Percentiles rank a stretch among this genome's conserved stretches.
These are phyloP conservation scores for Patagioenas fasciata DNA, from an alignment of 2,113 vertebrate species.

Conservation along the genomic window DNA sequence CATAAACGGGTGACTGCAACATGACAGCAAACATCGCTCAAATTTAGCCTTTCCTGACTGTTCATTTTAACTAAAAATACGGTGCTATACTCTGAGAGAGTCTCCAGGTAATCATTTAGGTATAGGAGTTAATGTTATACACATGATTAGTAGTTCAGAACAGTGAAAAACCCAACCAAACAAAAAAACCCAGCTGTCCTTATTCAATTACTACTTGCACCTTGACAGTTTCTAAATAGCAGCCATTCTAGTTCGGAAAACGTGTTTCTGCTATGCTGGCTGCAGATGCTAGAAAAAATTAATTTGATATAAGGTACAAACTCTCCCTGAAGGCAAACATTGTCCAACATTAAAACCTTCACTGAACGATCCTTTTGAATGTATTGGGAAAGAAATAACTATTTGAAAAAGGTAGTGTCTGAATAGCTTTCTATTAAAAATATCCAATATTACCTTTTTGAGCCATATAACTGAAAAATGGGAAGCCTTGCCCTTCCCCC, in stretches of 20 bases:
- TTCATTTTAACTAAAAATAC: neutral
- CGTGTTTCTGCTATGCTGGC: neutral
- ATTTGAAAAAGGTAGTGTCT: conserved; percentile 32
- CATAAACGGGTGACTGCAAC: neutral
- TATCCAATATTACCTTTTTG: conserved; percentile 14
- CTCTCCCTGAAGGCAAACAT: conserved; percentile 39
- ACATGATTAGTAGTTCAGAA: conserved; percentile 1
- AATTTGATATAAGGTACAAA: conserved; percentile 41
- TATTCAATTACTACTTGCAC: conserved; percentile 16
- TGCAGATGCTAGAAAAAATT: conserved; percentile 28
- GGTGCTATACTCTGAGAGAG: neutral
- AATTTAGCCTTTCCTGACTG: neutral
- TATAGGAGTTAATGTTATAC: neutral
- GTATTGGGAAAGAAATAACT: conserved; percentile 61
- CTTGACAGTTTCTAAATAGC: conserved; percentile 35
- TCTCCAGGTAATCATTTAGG: neutral
- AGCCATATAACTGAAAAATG: conserved; percentile 52
- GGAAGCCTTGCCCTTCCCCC: conserved; percentile 43
- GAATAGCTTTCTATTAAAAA: conserved; percentile 47
- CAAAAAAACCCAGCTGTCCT: neutral
- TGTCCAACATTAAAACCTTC: conserved; percentile 38
- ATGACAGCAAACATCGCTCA: neutral
- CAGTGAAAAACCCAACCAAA: neutral
- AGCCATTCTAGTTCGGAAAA: conserved; percentile 33
- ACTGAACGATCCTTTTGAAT: conserved; percentile 27